phyloP scores from a whole-genome alignment of 2,888 invertebrate genomes.

The Malthinus flaveolus region DNA sequence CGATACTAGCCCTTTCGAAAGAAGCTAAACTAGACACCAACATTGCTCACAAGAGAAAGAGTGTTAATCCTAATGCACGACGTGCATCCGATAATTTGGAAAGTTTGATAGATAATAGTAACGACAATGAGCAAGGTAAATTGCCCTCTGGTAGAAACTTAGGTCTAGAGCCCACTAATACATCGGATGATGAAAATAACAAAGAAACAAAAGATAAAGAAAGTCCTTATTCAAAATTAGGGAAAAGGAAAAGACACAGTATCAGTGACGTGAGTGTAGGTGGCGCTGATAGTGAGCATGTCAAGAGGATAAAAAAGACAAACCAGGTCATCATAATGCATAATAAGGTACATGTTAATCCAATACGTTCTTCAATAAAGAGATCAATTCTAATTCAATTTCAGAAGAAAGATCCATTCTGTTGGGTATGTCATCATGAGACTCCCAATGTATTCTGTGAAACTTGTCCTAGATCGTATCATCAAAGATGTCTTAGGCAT shows the following conservation, averaged over 20 bases:
- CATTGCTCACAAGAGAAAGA: slow-evolving; percentile 55
- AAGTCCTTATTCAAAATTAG: slow-evolving; percentile 38
- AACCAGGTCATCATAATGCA: slow-evolving; percentile 28
- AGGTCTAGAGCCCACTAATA: not conserved
- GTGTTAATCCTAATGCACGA: slow-evolving; percentile 45
- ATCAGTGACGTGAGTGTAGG: slow-evolving; percentile 29
- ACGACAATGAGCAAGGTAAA: slow-evolving; percentile 16
- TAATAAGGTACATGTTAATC: slow-evolving; percentile 30
- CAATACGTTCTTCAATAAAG: too few relatives aligned
- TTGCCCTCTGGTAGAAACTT: too few relatives aligned
- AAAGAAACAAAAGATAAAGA: slow-evolving; percentile 40
- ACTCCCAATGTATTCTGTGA: slow-evolving; percentile 69
- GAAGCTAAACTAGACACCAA: slow-evolving; percentile 67
- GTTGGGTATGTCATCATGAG: slow-evolving; percentile 89
- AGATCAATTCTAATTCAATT: not conserved
- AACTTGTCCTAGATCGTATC: slow-evolving; percentile 84
- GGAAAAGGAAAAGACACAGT: slow-evolving; percentile 44
- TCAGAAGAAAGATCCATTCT: slow-evolving; percentile 71
- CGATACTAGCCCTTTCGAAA: slow-evolving; percentile 67
- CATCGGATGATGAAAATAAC: slow-evolving; percentile 43
- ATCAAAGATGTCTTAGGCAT: slow-evolving; percentile 72
- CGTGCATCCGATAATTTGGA: slow-evolving; percentile 40
- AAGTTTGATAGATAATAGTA: slow-evolving; percentile 27
- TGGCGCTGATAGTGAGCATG: slow-evolving; percentile 34
- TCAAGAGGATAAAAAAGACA: slow-evolving; percentile 32